These are phyloP conservation scores for Pseudopodoces humilis DNA, from an alignment of 2,113 vertebrate genomes.

Conservation along the genomic window DNA sequence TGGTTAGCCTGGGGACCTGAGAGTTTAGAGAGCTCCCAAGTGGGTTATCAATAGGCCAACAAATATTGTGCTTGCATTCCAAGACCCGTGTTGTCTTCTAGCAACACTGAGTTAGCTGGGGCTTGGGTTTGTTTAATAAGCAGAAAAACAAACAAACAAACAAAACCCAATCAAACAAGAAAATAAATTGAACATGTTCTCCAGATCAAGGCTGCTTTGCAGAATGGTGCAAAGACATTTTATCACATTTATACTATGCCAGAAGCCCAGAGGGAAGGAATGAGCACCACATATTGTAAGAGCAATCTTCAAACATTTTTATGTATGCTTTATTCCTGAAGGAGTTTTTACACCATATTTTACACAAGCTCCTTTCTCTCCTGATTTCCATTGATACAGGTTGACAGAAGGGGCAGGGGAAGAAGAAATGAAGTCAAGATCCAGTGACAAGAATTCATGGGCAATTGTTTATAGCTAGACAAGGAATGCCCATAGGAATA, in stretches of 20 bases:
- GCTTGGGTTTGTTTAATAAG: neutral
- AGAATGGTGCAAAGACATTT: neutral
- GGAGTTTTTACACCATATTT: neutral
- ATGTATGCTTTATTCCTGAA: neutral
- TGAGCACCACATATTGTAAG: neutral
- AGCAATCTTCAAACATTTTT: neutral
- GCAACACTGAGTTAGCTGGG: neutral
- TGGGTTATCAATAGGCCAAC: neutral
- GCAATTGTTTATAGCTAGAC: neutral
- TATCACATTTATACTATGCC: neutral
- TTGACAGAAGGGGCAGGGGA: neutral
- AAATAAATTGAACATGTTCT: neutral
- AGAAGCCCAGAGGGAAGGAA: neutral
- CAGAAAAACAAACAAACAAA: neutral
- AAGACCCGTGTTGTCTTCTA: neutral
- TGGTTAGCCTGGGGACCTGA: neutral
- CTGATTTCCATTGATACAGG: fast-evolving
- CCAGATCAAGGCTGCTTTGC: neutral
- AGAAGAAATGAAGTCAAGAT: neutral
- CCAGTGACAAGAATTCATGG: neutral
- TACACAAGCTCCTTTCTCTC: neutral
- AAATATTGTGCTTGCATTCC: neutral
- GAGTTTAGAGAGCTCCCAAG: neutral
- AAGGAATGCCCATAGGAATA: neutral
- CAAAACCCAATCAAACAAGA: neutral